Evolutionary conservation across 2,113 vertebrate genomes (phyloP).

Genomic region (Pedetes capensis): DNA sequence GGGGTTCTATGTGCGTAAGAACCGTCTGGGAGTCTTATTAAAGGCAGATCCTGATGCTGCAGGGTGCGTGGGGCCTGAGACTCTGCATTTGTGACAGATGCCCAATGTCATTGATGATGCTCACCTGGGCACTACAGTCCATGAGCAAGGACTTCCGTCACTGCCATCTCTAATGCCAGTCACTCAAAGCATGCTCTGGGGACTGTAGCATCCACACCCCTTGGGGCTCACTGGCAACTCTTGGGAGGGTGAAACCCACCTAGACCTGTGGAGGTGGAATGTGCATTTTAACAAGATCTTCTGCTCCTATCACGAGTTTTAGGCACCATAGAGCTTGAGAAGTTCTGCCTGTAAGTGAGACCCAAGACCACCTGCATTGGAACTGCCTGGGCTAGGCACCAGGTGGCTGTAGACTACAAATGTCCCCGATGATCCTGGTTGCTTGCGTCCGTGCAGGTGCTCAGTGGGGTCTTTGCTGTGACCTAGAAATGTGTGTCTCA

Average conservation of each 20-base stretch:
- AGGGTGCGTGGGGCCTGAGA: background rate
- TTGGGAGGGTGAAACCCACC: background rate
- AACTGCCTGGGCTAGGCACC: background rate
- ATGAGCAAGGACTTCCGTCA: fast-evolving
- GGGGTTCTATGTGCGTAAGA: background rate
- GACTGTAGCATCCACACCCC: fast-evolving
- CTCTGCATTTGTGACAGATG: background rate
- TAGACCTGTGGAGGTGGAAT: background rate
- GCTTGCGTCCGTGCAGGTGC: fast-evolving
- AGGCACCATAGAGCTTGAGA: fast-evolving
- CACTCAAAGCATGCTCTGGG: background rate
- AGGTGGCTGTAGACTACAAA: no score
- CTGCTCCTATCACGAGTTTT: background rate
- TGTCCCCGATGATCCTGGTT: no score
- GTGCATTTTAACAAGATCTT: background rate
- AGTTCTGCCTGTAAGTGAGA: background rate
- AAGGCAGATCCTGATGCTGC: background rate
- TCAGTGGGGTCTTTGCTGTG: background rate
- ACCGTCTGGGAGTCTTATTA: background rate
- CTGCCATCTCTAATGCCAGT: background rate
- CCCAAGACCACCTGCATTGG: background rate
- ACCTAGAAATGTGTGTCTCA: fast-evolving
- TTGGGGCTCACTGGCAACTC: background rate
- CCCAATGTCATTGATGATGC: fast-evolving
- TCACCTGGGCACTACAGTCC: background rate